Conservation (phyloP, 2,797 vertebrate species). For the Mus minutoides region DNA sequence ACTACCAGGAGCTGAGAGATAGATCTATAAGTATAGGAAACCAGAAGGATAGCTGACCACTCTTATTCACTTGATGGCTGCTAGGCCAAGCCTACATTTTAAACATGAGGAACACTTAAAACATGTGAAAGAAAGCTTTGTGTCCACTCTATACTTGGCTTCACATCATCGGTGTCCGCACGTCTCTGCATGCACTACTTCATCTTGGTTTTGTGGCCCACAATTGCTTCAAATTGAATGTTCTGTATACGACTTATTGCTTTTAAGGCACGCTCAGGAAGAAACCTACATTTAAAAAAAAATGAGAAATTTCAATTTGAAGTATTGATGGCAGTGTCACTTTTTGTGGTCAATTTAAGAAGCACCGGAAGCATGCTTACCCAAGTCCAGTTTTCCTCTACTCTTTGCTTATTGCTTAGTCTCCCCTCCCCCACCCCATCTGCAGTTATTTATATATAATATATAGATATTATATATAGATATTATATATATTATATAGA, state of each 20-base stretch:
- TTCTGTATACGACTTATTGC: conserved; percentile 68
- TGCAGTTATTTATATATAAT: neutral
- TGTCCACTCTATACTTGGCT: neutral
- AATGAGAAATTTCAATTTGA: neutral
- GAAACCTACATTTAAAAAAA: conserved; percentile 68
- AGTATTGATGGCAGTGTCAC: neutral
- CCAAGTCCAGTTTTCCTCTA: neutral
- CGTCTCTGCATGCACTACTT: conserved; percentile 59
- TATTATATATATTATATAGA: no score
- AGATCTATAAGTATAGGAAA: neutral
- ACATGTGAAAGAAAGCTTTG: conserved; percentile 24
- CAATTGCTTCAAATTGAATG: conserved; percentile 77
- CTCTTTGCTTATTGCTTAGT: neutral
- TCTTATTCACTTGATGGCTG: neutral
- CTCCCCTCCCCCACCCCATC: neutral
- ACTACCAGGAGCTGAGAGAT: neutral
- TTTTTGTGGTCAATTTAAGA: neutral
- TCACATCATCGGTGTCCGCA: neutral
- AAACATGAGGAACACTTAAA: neutral
- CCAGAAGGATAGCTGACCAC: neutral
- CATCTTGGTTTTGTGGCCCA: conserved; percentile 72
- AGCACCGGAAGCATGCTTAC: neutral
- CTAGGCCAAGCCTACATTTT: conserved; percentile 6
- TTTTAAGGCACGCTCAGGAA: conserved; percentile 77
- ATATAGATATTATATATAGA: no score